A percentile compares a stretch with the other conserved stretches of the same genome.
Evolutionary conservation across 53 echinoderm and acorn worm species (phyloP).

Genomic region (Echinarachnius parma): DNA sequence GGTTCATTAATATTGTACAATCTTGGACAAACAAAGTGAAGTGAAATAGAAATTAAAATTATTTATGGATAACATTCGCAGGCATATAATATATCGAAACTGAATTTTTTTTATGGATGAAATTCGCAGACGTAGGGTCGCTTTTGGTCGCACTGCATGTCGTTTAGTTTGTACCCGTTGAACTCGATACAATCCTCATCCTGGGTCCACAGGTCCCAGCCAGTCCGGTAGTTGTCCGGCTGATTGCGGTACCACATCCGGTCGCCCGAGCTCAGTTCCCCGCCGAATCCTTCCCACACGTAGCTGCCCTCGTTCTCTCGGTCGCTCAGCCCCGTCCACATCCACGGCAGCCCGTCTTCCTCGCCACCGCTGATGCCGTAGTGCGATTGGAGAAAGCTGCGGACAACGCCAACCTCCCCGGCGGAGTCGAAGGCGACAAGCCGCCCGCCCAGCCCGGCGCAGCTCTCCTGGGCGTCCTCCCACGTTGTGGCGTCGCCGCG

Average conservation of each 20-base stretch:
- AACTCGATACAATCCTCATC: slow-evolving; percentile 21
- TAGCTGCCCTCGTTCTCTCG: slow-evolving; percentile 13
- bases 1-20: no score
- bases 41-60: no score
- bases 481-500: not conserved
- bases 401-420: not conserved
- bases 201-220: not conserved
- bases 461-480: not conserved
- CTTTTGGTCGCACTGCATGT: not conserved
- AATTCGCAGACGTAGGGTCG: slow-evolving; percentile 22
- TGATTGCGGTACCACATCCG: not conserved
- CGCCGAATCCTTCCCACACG: slow-evolving; percentile 16
- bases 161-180: slow-evolving; percentile 18
- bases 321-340: slow-evolving; percentile 32
- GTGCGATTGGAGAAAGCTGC: slow-evolving; percentile 1
- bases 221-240: slow-evolving; percentile 6
- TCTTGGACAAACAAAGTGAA: no score
- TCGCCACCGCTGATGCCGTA: not conserved
- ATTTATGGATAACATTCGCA: no score
- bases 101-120: not conserved
- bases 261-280: not conserved
- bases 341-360: not conserved
- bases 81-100: no score
- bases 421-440: slow-evolving; percentile 7
- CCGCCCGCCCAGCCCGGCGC: not conserved